Conservation (phyloP, 2,113 vertebrate species). For the Silurus meridionalis region DNA sequence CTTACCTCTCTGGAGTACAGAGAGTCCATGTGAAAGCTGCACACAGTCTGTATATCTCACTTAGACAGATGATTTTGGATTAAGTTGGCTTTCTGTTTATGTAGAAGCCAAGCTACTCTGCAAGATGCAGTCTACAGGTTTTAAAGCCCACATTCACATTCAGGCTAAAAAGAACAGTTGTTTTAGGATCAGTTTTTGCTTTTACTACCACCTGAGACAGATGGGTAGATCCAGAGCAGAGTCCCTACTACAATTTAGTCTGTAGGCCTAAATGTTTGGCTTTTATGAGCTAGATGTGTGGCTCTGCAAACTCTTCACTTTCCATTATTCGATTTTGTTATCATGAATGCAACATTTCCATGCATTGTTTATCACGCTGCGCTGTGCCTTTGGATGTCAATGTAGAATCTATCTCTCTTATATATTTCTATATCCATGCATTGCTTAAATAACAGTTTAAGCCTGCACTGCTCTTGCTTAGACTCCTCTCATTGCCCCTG, state of each 20-base stretch:
- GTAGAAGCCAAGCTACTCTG: conserved; percentile 1
- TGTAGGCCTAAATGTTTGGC: too few relatives aligned
- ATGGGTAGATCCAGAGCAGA: background rate
- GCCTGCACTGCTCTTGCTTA: conserved; percentile 16
- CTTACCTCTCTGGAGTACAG: conserved; percentile 31
- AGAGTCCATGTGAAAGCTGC: conserved; percentile 34
- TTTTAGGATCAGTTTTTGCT: conserved; percentile 18
- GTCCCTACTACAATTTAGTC: background rate
- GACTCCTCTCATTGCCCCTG: conserved; percentile 27
- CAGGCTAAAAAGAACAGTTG: background rate
- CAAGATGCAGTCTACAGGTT: background rate
- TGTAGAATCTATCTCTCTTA: conserved; percentile 8
- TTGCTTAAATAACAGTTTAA: conserved; percentile 38
- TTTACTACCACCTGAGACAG: background rate
- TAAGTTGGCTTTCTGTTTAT: conserved; percentile 27
- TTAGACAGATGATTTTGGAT: conserved; percentile 43
- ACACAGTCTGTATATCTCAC: conserved; percentile 30
- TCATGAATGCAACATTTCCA: background rate
- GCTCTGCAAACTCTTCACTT: background rate
- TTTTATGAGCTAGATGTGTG: background rate
- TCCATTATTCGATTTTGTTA: background rate
- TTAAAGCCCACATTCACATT: conserved; percentile 18
- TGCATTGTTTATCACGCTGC: conserved; percentile 20
- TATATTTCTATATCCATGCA: conserved; percentile 4
- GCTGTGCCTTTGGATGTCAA: background rate